These are phyloP conservation scores for Natator depressus DNA, from an alignment of 2,113 vertebrate genomes.

Conservation along the genomic window DNA sequence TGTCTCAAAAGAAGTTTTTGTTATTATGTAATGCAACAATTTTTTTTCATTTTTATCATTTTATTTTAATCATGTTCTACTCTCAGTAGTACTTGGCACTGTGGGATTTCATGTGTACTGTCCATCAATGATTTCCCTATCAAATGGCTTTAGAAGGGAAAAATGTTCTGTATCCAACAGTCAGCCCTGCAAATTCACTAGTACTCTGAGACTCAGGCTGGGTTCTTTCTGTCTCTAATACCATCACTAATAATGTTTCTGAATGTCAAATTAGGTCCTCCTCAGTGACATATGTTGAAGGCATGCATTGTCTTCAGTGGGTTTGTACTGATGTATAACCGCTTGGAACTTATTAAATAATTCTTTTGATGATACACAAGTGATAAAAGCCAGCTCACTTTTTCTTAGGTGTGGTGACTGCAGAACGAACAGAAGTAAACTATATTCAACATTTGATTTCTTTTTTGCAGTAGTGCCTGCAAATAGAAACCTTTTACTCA, in stretches of 20 bases:
- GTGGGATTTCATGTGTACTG: too few species aligned
- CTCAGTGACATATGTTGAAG: neutral
- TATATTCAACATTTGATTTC: neutral
- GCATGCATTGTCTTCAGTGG: neutral
- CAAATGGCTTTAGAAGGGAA: too few species aligned
- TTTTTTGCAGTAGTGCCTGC: neutral
- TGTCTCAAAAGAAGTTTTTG: neutral
- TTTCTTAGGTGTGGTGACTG: neutral
- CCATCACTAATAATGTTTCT: neutral
- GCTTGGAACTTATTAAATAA: neutral
- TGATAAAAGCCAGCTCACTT: conserved; percentile 2
- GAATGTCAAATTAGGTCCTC: conserved; percentile 8
- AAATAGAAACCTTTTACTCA: neutral
- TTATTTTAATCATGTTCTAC: neutral
- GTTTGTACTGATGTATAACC: neutral
- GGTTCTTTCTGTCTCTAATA: neutral
- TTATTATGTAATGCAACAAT: conserved; percentile 34
- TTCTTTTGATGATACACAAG: neutral
- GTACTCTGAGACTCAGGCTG: conserved; percentile 25
- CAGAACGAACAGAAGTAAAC: neutral
- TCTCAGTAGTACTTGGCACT: too few species aligned
- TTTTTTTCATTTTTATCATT: neutral
- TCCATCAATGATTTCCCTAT: too few species aligned
- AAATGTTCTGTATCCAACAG: neutral
- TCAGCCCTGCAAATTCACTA: neutral